phyloP scores from a whole-genome alignment of 1,140 invertebrate species.

The Oncopodura yosiiana region DNA sequence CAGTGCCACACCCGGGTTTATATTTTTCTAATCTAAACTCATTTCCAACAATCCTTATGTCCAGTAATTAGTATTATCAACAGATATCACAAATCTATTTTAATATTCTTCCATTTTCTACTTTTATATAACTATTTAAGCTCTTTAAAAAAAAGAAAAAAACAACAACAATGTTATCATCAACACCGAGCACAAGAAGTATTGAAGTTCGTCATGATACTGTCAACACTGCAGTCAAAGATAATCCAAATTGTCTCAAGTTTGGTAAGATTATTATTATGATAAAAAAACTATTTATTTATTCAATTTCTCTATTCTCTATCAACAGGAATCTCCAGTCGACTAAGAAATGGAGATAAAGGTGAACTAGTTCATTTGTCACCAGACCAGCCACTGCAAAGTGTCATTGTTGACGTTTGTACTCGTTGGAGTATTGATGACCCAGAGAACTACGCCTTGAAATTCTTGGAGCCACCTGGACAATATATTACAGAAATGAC shows the following conservation, averaged over 20 bases:
- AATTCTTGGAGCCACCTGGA: constrained; percentile 24
- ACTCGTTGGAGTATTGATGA: constrained; percentile 28
- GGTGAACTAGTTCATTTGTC: constrained; percentile 23
- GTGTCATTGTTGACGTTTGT: constrained; percentile 23
- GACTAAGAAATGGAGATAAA: constrained; percentile 19
- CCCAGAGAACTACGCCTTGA: constrained; percentile 23
- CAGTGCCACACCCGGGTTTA: too few relatives aligned
- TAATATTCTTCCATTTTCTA: too few relatives aligned
- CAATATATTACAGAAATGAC: constrained; percentile 31
- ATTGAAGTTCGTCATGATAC: constrained; percentile 10
- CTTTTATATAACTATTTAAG: too few relatives aligned
- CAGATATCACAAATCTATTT: too few relatives aligned
- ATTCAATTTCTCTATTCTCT: too few relatives aligned
- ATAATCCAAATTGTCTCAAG: not conserved
- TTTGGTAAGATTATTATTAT: not conserved
- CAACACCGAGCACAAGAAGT: not conserved
- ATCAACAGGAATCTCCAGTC: constrained; percentile 18
- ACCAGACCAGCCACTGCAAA: constrained; percentile 15
- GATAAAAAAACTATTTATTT: not conserved
- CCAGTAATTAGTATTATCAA: too few relatives aligned
- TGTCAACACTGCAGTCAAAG: not conserved
- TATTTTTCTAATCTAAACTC: too few relatives aligned
- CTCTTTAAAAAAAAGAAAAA: too few relatives aligned
- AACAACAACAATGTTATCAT: too few relatives aligned
- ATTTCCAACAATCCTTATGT: too few relatives aligned